A percentile compares a stretch with the other conserved stretches of the same genome.
These are phyloP conservation scores for Rhagonycha fulva DNA, from an alignment of 2,888 invertebrate species.

Conservation along the genomic window DNA sequence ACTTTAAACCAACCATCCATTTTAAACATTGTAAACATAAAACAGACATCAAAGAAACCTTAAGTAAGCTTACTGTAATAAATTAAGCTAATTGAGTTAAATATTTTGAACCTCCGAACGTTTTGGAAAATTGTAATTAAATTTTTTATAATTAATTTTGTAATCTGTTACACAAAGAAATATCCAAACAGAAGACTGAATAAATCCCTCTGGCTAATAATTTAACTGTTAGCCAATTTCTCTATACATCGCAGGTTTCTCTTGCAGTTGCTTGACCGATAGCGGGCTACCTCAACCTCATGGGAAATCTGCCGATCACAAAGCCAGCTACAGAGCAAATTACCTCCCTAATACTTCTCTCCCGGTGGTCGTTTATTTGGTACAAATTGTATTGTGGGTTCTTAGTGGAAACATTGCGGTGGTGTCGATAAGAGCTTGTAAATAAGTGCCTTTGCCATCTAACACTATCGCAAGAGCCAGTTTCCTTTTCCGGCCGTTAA, in stretches of 20 bases:
- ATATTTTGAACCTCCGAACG: background rate
- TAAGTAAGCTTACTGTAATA: background rate
- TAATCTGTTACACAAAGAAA: conserved; percentile 33
- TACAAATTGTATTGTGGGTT: conserved; percentile 49
- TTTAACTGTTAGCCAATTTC: conserved; percentile 39
- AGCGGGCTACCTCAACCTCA: conserved; percentile 34
- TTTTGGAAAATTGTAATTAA: background rate
- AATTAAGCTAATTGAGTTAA: background rate
- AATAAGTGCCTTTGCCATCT: conserved; percentile 30
- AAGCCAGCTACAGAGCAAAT: conserved; percentile 45
- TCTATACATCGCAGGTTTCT: conserved; percentile 32
- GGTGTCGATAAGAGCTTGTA: conserved; percentile 33
- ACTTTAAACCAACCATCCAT: background rate
- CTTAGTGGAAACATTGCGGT: conserved; percentile 35
- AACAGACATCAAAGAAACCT: background rate
- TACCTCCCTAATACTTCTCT: conserved; percentile 47
- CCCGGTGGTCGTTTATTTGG: conserved; percentile 49
- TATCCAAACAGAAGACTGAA: conserved; percentile 20
- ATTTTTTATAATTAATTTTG: conserved; percentile 44
- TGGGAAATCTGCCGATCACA: conserved; percentile 50
- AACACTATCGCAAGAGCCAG: conserved; percentile 24
- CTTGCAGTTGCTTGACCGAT: conserved; percentile 33
- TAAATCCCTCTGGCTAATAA: conserved; percentile 38
- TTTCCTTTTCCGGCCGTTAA: conserved; percentile 31
- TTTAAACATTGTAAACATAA: background rate